These are phyloP conservation scores for Numenius arquata DNA, from an alignment of 2,113 vertebrate species.

Conservation along the genomic window DNA sequence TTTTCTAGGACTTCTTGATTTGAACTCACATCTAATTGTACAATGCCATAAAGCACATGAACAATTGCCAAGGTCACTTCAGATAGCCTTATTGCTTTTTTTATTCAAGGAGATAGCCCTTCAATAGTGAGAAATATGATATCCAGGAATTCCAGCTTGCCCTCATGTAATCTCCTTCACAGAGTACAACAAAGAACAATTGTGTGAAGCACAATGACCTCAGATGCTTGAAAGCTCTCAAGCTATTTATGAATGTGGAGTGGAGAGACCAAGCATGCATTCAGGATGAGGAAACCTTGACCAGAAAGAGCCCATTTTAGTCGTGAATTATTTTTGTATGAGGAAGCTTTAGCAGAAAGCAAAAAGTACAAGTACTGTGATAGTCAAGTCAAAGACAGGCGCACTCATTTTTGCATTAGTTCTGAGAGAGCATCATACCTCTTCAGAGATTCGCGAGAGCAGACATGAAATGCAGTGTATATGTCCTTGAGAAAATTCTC, in stretches of 20 bases:
- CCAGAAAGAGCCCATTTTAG: conserved; percentile 48
- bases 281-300: conserved; percentile 74
- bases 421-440: neutral
- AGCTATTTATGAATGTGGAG: conserved; percentile 74
- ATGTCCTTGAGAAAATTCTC: neutral
- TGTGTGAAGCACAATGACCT: conserved; percentile 78
- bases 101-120: conserved; percentile 72
- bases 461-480: neutral
- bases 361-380: neutral
- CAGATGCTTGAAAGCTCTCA: conserved; percentile 62
- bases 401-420: neutral
- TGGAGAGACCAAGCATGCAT: conserved; percentile 11
- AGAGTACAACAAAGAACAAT: conserved; percentile 72
- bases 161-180: conserved; percentile 67
- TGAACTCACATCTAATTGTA: neutral
- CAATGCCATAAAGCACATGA: neutral
- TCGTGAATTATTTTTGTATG: conserved; percentile 40
- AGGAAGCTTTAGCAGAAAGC: conserved; percentile 47
- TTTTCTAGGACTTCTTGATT: neutral
- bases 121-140: conserved; percentile 79
- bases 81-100: conserved; percentile 63
- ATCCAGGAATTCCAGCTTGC: conserved; percentile 72
- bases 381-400: neutral
- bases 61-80: conserved; percentile 78
- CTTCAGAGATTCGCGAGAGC: neutral